Evolutionary conservation across 92 coral and sea anemone genomes (phyloP).

Genomic region (Phenganax subtilis): DNA sequence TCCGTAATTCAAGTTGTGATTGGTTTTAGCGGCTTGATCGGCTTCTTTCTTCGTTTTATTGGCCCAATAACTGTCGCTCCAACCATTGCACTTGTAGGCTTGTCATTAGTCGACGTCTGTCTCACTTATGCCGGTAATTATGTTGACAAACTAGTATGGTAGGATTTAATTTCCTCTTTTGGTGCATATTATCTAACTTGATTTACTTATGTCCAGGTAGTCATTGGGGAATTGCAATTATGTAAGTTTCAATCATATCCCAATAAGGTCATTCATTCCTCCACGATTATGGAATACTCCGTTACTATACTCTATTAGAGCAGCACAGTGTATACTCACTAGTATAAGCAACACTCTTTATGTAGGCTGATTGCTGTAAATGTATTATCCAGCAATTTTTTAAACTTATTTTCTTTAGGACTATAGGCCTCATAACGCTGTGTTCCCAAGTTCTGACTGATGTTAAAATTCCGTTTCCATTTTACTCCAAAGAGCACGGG

Average conservation of each 20-base stretch:
- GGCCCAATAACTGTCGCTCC: constrained; percentile 91
- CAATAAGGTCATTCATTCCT: not conserved
- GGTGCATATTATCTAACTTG: not conserved
- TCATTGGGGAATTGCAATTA: constrained; percentile 86
- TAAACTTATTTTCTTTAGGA: constrained; percentile 46
- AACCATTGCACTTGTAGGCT: constrained; percentile 78
- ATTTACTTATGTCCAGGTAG: constrained; percentile 43
- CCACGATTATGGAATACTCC: not conserved
- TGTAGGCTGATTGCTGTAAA: too few relatives aligned
- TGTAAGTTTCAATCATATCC: constrained; percentile 52
- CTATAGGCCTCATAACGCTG: constrained; percentile 62
- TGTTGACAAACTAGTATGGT: not conserved
- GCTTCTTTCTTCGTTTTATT: constrained; percentile 77
- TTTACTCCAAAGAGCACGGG: constrained; percentile 53
- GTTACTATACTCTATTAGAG: too few relatives aligned
- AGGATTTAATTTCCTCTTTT: not conserved
- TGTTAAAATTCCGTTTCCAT: constrained; percentile 67
- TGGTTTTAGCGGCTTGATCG: constrained; percentile 85
- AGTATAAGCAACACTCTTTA: too few relatives aligned
- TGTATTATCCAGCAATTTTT: too few relatives aligned
- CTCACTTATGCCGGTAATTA: constrained; percentile 62
- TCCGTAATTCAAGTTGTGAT: constrained; percentile 70
- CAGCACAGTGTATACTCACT: too few relatives aligned
- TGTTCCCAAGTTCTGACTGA: constrained; percentile 67
- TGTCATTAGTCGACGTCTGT: constrained; percentile 74